Conservation (phyloP, 92 coral and sea anemone species). For the Phymanthus crucifer region DNA sequence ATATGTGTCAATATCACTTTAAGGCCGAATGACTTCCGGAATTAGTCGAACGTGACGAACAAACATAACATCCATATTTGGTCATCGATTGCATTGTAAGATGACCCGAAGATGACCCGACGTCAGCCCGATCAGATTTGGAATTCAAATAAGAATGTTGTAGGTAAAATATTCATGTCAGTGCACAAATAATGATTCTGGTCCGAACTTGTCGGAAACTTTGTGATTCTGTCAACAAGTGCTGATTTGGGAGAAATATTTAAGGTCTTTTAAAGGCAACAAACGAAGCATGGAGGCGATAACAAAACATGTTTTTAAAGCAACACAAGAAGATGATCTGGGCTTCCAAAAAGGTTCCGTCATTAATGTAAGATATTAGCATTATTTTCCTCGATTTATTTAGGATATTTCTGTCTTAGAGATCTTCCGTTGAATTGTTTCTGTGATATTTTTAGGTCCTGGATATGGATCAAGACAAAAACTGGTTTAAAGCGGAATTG, state of each 20-base stretch:
- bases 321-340: slow-evolving; percentile 89
- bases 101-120: background rate
- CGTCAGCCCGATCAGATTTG: background rate
- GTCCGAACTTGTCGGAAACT: background rate
- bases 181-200: slow-evolving; percentile 4
- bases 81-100: background rate
- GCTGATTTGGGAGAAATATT: slow-evolving; percentile 12
- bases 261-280: background rate
- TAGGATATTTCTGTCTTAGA: background rate
- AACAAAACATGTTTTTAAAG: slow-evolving; percentile 69
- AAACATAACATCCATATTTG: background rate
- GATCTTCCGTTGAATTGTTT: background rate
- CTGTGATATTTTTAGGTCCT: slow-evolving; percentile 59
- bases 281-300: slow-evolving; percentile 75
- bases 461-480: slow-evolving; percentile 89
- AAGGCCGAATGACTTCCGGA: background rate
- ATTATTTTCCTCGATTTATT: background rate
- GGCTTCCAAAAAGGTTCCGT: slow-evolving; percentile 74
- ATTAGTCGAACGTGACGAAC: background rate
- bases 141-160: background rate
- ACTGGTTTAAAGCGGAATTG: slow-evolving; percentile 95
- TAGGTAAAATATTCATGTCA: background rate
- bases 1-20: background rate
- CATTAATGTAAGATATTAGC: slow-evolving; percentile 65
- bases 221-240: slow-evolving; percentile 16